Evolutionary conservation across 2,888 invertebrate genomes (phyloP).

Genomic region (Erannis defoliaria): DNA sequence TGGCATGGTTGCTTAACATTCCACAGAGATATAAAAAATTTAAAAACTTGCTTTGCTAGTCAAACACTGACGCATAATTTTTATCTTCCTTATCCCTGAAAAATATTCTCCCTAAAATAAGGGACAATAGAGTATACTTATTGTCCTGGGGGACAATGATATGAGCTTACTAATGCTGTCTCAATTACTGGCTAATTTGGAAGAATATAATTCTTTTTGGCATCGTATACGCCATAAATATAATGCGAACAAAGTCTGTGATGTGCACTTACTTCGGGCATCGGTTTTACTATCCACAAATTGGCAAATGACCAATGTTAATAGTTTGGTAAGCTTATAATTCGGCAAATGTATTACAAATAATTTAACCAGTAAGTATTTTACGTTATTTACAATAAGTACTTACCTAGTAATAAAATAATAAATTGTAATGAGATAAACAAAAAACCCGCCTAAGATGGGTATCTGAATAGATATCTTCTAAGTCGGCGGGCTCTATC

Average conservation of each 20-base stretch:
- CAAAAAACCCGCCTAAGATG: too few relatives aligned
- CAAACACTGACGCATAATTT: too few relatives aligned
- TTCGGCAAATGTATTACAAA: not conserved
- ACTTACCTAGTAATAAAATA: too few relatives aligned
- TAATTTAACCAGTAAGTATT: too few relatives aligned
- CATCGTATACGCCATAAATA: not conserved
- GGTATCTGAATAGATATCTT: too few relatives aligned
- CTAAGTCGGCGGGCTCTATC: too few relatives aligned
- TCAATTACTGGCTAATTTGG: slow-evolving; percentile 34
- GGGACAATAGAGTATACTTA: slow-evolving; percentile 11
- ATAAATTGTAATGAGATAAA: too few relatives aligned
- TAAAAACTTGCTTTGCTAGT: too few relatives aligned
- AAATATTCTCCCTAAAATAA: slow-evolving; percentile 5
- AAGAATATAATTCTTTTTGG: slow-evolving; percentile 34
- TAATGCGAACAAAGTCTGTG: not conserved
- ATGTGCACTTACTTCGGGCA: too few relatives aligned
- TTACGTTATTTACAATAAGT: too few relatives aligned
- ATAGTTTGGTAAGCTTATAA: not conserved
- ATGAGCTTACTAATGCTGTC: slow-evolving; percentile 34
- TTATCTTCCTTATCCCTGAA: not conserved
- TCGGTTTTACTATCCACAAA: not conserved
- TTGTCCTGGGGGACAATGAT: slow-evolving; percentile 32
- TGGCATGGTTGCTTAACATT: too few relatives aligned
- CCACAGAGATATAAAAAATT: too few relatives aligned
- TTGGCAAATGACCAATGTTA: not conserved